Conservation (phyloP, 1,140 invertebrate species). For the Pararge aegeria region DNA sequence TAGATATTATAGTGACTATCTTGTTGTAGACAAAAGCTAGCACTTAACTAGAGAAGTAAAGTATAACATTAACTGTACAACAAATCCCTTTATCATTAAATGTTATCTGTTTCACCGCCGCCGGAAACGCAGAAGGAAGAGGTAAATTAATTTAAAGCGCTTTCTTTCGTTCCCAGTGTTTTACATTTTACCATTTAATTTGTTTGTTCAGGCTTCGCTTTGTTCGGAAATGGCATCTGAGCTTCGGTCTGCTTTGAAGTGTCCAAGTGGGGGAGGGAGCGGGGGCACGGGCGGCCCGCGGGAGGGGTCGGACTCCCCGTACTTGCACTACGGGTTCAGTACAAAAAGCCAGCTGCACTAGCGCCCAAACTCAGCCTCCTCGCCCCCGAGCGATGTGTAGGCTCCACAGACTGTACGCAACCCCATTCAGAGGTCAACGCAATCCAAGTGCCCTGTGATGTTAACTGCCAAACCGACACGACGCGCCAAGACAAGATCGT, state of each 20-base stretch:
- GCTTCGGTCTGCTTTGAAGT: conserved; percentile 84
- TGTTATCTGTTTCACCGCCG: conserved; percentile 36
- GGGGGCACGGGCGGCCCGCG: conserved; percentile 49
- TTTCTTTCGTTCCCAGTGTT: conserved; percentile 20
- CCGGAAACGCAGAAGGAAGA: conserved; percentile 56
- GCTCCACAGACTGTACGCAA: conserved; percentile 21
- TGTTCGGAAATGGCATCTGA: conserved; percentile 86
- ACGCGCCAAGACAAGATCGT: not conserved
- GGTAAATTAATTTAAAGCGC: conserved; percentile 50
- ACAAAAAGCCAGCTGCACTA: conserved; percentile 81
- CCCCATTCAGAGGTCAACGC: conserved; percentile 6
- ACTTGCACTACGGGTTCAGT: conserved; percentile 82
- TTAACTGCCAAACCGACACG: conserved; percentile 8
- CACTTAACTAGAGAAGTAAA: not conserved
- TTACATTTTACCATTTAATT: conserved; percentile 33
- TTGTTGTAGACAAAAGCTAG: conserved; percentile 2
- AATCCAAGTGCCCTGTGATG: not conserved
- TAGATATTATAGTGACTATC: too few relatives aligned
- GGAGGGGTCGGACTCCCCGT: conserved; percentile 76
- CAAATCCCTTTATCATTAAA: not conserved
- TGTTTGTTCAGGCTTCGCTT: conserved; percentile 81
- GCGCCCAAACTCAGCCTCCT: conserved; percentile 61
- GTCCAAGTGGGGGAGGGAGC: conserved; percentile 79
- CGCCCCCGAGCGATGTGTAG: conserved; percentile 71
- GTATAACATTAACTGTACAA: not conserved